Base-by-base conservation (phyloP, 2,888 invertebrate species). In the Junonia oenone region DNA sequence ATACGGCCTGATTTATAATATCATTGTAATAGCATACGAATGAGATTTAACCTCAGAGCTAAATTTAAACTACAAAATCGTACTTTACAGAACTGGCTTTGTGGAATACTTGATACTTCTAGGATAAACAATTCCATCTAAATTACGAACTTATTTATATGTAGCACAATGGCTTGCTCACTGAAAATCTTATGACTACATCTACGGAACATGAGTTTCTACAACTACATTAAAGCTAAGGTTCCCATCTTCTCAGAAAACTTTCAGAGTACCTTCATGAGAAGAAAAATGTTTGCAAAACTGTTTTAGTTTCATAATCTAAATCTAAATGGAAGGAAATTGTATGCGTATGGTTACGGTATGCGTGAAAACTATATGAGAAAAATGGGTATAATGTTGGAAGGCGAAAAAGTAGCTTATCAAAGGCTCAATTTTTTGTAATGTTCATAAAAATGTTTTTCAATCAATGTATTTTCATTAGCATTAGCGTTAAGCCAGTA, bases 201-300 rank as follows among this genome's bases (percentile, higher is more conserved):
- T 68, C 86, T 87, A 86, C 83, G 63, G 69, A 81, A 75, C 70
- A 86, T 83, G 78, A 76, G 65, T 72, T 65, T 70, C 83, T 85
- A 88, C 82, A 71, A 69, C 87, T 88, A 89, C 85, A 72, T 64
- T 81, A 77, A 85, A 83, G 85, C 87, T 87, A 86, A 71, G 75
- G 77, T 81, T 83, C 76, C 80, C 76, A 83, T 84, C 83, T 87
- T 84, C 83, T 85, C 84, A 85, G 81, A 86, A 84, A 88, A 87
- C 85, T 83, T 88, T 85, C 80, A 83, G 78, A 82, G 83, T 84
- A 82, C 83, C 82, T 84, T 85, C 76, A 86, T 86, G 84, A 88
- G 86, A 84, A 89, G 88, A 89, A 90, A 89, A 89, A 87, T 90
- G 90, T 90, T 90, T 90, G 90, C 90, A 90, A 86, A 89, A 89